Evolutionary conservation across 2,797 vertebrate genomes (phyloP).

Genomic region (Phoebastria nigripes): DNA sequence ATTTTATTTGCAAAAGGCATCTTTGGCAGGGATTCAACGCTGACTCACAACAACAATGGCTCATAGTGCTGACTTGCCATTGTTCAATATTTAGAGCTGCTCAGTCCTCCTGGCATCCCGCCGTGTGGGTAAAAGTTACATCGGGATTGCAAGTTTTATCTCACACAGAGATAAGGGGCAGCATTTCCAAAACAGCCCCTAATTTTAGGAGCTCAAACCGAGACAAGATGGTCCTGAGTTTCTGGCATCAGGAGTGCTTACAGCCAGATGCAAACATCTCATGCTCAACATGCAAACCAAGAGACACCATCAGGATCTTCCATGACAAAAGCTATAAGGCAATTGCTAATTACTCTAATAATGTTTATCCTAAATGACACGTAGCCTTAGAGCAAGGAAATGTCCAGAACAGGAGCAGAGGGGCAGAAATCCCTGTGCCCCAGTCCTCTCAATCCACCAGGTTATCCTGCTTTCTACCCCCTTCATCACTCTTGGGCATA

Average conservation of each 20-base stretch:
- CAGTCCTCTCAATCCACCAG: background rate
- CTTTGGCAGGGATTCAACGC: constrained; percentile 7
- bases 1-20: constrained; percentile 45
- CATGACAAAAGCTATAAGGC: background rate
- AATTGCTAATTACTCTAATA: background rate
- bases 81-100: background rate
- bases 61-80: background rate
- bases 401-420: background rate
- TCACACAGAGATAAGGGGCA: background rate
- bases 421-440: background rate
- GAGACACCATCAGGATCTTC: background rate
- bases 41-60: constrained; percentile 13
- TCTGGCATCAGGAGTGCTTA: background rate
- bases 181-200: background rate
- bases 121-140: background rate
- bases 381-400: background rate
- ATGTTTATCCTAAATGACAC: background rate
- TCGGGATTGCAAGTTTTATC: background rate
- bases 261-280: background rate
- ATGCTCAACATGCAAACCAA: background rate
- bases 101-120: background rate
- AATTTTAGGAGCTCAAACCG: background rate
- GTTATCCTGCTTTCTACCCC: background rate
- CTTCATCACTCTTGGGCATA: too few species aligned
- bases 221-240: background rate